A percentile compares a stretch with the other conserved stretches of the same genome.
Conservation (phyloP, 2,797 vertebrate genomes). For the Acipenser oxyrinchus region DNA sequence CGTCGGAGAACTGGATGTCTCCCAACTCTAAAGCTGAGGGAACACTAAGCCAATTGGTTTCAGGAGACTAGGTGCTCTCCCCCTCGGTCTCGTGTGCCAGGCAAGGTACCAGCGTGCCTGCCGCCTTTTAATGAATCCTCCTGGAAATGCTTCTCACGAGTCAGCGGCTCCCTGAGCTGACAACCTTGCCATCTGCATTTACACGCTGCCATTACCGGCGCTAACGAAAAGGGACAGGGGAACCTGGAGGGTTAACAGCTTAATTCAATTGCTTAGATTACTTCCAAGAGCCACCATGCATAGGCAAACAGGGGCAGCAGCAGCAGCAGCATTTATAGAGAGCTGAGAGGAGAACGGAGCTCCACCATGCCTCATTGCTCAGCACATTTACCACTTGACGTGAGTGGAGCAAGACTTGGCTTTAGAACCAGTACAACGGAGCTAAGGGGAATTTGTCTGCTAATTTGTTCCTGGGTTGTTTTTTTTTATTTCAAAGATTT, state of each 20-base stretch:
- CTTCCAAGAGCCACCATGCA: constrained; percentile 49
- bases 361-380: too few species aligned
- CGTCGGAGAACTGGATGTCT: too few species aligned
- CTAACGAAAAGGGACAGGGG: constrained; percentile 63
- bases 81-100: not conserved
- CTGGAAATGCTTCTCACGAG: constrained; percentile 53
- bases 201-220: constrained; percentile 60
- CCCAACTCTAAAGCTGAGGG: too few species aligned
- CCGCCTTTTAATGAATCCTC: constrained; percentile 58
- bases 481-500: too few species aligned
- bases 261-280: constrained; percentile 64
- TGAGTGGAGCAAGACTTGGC: too few species aligned
- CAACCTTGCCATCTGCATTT: constrained; percentile 66
- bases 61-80: too few species aligned
- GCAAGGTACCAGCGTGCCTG: not conserved
- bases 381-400: too few species aligned
- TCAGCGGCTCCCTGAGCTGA: constrained; percentile 51
- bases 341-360: constrained; percentile 3
- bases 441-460: too few species aligned
- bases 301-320: constrained; percentile 39
- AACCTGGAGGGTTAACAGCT: constrained; percentile 67
- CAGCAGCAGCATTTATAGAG: constrained; percentile 37
- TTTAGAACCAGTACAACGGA: too few species aligned
- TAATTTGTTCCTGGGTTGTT: too few species aligned
- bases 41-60: too few species aligned